These are phyloP conservation scores for Phrynocephalus vlangalii DNA, from an alignment of 2,797 vertebrate species.

Conservation along the genomic window DNA sequence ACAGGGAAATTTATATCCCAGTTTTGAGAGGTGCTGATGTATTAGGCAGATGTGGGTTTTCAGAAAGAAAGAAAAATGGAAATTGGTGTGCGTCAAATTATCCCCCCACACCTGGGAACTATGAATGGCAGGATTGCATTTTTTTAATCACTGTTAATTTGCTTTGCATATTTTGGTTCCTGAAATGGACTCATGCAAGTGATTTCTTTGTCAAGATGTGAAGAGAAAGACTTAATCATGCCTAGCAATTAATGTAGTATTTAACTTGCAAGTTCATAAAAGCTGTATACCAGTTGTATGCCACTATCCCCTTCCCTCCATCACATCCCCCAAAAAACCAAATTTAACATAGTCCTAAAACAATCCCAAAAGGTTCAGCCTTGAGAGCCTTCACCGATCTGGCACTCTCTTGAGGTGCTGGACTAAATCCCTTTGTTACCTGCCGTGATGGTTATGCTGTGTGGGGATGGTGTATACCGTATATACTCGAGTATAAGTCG, in stretches of 20 bases:
- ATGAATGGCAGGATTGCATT: constrained; percentile 46
- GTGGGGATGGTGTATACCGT: neutral
- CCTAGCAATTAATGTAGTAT: constrained; percentile 30
- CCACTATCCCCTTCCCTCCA: too few species aligned
- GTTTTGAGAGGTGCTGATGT: constrained; percentile 62
- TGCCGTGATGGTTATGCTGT: too few species aligned
- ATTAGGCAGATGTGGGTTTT: constrained; percentile 63
- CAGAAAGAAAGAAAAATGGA: constrained; percentile 58
- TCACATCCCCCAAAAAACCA: too few species aligned
- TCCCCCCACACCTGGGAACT: constrained; percentile 63
- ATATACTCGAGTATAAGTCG: too few species aligned
- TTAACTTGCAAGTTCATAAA: constrained; percentile 36
- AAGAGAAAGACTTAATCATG: constrained; percentile 57
- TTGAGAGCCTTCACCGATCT: neutral
- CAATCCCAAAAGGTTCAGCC: too few species aligned
- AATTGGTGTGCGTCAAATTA: constrained; percentile 53
- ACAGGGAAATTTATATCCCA: constrained; percentile 70
- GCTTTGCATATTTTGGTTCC: constrained; percentile 53
- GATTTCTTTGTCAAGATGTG: constrained; percentile 61
- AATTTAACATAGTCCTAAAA: too few species aligned
- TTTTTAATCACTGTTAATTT: constrained; percentile 59
- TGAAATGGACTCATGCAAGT: constrained; percentile 58
- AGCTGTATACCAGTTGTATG: neutral
- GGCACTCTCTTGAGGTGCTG: neutral
- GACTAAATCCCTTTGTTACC: neutral